These are phyloP conservation scores for Meloidogyne chitwoodi DNA, from an alignment of 1,140 invertebrate genomes.

Conservation along the genomic window DNA sequence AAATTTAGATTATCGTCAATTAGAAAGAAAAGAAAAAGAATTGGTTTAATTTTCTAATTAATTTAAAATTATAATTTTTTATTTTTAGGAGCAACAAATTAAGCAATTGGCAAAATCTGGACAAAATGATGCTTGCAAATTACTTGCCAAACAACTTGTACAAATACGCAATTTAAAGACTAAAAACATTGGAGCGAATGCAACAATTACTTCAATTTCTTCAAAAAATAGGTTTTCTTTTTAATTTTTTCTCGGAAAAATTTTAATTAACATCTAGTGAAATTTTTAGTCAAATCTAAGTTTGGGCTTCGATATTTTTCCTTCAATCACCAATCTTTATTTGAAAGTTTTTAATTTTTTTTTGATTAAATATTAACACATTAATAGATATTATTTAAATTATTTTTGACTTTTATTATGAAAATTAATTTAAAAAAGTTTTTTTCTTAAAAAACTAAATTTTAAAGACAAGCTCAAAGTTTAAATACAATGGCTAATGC, in stretches of 20 bases:
- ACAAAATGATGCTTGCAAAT: constrained; percentile 71
- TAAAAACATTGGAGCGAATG: constrained; percentile 72
- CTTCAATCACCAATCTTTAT: no score
- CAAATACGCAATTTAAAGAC: constrained; percentile 81
- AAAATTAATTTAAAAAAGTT: neutral
- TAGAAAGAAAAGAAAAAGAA: constrained; percentile 84
- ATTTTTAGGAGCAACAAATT: constrained; percentile 75
- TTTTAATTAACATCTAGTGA: no score
- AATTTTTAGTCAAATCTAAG: no score
- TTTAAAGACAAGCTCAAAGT: constrained; percentile 74
- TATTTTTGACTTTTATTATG: neutral
- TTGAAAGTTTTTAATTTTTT: no score
- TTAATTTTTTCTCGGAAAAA: neutral
- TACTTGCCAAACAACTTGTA: constrained; percentile 82
- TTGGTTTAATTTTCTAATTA: constrained; percentile 65
- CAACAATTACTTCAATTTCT: constrained; percentile 72
- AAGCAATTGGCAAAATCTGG: constrained; percentile 80
- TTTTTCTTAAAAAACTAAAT: neutral
- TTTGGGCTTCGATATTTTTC: no score
- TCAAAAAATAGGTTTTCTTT: constrained; percentile 70
- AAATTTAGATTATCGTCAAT: constrained; percentile 72
- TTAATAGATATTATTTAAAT: no score
- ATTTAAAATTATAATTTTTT: constrained; percentile 30
- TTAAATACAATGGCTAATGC: constrained; percentile 79
- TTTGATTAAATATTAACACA: no score